These are phyloP conservation scores for Drosophila mayri DNA, from an alignment of 1,140 invertebrate genomes.

Conservation along the genomic window DNA sequence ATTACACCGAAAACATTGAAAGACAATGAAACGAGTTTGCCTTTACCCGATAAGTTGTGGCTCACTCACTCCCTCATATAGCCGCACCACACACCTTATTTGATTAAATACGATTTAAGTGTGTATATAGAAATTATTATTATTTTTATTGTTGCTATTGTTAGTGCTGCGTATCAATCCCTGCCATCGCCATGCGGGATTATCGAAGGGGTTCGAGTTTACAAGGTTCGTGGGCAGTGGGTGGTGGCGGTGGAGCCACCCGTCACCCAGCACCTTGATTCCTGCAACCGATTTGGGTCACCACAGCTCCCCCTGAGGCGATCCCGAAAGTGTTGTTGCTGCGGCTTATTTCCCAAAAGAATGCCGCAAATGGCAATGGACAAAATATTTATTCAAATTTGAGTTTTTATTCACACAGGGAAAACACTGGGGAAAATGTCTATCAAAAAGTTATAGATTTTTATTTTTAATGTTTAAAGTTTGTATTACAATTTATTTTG, in stretches of 20 bases:
- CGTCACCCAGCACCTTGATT: slow-evolving; percentile 25
- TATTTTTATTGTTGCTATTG: slow-evolving; percentile 60
- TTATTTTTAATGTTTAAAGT: not conserved
- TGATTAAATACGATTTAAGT: slow-evolving; percentile 51
- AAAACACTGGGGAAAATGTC: not conserved
- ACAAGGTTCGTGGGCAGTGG: not conserved
- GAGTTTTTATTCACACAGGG: slow-evolving; percentile 61
- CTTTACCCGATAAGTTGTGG: slow-evolving; percentile 63
- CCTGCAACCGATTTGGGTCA: slow-evolving; percentile 39
- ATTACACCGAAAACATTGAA: slow-evolving; percentile 75
- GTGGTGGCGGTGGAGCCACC: slow-evolving; percentile 16
- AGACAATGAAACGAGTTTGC: slow-evolving; percentile 79
- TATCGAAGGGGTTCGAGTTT: slow-evolving; percentile 34
- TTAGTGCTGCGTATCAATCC: slow-evolving; percentile 48
- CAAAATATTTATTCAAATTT: slow-evolving; percentile 82
- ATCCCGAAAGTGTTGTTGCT: not conserved
- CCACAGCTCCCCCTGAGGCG: slow-evolving; percentile 6
- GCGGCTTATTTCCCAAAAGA: slow-evolving; percentile 61
- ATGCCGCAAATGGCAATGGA: slow-evolving; percentile 80
- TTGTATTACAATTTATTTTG: not conserved
- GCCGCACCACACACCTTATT: slow-evolving; percentile 72
- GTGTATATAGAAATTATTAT: slow-evolving; percentile 64
- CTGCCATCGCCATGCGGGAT: slow-evolving; percentile 56
- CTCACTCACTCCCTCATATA: slow-evolving; percentile 45
- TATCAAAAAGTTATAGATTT: not conserved